Evolutionary conservation across 2,888 invertebrate genomes (phyloP), one percentile per base, ranked within the genome.

Genomic region (Minunthozetes semirufus): DNA sequence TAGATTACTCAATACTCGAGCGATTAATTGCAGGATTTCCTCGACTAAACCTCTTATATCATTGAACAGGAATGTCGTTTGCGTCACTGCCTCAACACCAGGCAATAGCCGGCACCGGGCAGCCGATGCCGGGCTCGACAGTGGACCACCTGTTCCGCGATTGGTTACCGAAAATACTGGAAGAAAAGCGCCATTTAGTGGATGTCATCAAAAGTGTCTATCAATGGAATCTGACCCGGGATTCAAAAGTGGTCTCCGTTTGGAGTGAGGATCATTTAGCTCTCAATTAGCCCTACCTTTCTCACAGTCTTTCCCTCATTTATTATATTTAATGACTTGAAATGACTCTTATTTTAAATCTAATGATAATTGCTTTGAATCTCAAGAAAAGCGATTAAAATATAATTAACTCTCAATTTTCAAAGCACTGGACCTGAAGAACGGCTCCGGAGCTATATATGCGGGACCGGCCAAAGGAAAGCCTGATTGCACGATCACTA

Each of bases 181-280:
- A 19, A 1, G 73, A 72, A 11, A 61, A 68, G 25, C 48, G 53
- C 38, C 88, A 86, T 13, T 87, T 90, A 80, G 90, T 89, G 0
- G 91, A 91, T 84, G 86, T 88, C 78, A 86, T 94, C 27, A 92
- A 92, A 78, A 94, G 90, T 5, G 87, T 94, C 4, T 93, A 92
- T 83, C 83, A 90, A 46, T 95, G 92, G 84, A 90, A 92, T 81
- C 90, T 96, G 79, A 91, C 91, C 15, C 88, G 89, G 80, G 88
- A 89, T 82, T 93, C 93, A 78, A 89, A 92, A 83, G 87, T 87
- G 80, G 88, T 86, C 56, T 89, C 89, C 81, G 88, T 90, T 81
- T 95, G 94, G 94, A 94, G 70, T 70, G 17, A 46, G 70, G 0
- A 9, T 63, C n/a, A n/a, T n/a, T n/a, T n/a, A n/a, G n/a, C n/a